Base-by-base conservation (phyloP, 2,888 invertebrate species). In the Heteromurus nitidus region DNA sequence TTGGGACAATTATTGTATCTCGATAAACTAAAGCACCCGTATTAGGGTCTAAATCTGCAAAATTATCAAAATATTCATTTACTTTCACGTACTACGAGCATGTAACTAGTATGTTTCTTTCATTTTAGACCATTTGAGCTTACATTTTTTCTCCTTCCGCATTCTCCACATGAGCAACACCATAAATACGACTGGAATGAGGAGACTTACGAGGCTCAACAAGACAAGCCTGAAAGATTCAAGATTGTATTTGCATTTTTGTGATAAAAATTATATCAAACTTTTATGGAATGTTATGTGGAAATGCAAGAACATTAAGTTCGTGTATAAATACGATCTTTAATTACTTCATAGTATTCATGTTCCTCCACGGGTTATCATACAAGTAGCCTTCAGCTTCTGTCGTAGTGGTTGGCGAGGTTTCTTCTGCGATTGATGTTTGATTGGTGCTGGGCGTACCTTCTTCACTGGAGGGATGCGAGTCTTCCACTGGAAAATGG, bases 81-180 rank as follows among this genome's bases (percentile, higher is more conserved):
- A n/a, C n/a, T n/a, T n/a, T n/a, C n/a, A n/a, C n/a, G n/a, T n/a
- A 36, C 26, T 1, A 58, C 9, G 9, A 24, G 7, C 9, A 24
- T 24, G 9, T 24, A 11, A 13, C 2, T 1, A 60, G 20, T 7
- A 60, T 3, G 2, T 13, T 26, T 60, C 2, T n/a, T 1, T 28
- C 28, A 28, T 7, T 28, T 50, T 18, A 53, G 11, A 53, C 2
- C 53, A 50, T 5, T 5, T 50, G 3, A 3, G 16, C 44, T 70
- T 80, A 80, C 79, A 80, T 44, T 72, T 72, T 24, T 72, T 80
- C 16, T 80, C 79, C 28, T 58, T 64, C 5, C 31, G 72, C 0
- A 80, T 13, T 58, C 79, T 31, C 79, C 79, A 80, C 53, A 80
- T 55, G 20, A 80, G 18, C 0, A 80, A 31, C 1, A 13, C 11